Percentiles rank a stretch among this genome's conserved stretches.
These are phyloP conservation scores for Leptopilina boulardi DNA, from an alignment of 1,140 invertebrate species.

Conservation along the genomic window DNA sequence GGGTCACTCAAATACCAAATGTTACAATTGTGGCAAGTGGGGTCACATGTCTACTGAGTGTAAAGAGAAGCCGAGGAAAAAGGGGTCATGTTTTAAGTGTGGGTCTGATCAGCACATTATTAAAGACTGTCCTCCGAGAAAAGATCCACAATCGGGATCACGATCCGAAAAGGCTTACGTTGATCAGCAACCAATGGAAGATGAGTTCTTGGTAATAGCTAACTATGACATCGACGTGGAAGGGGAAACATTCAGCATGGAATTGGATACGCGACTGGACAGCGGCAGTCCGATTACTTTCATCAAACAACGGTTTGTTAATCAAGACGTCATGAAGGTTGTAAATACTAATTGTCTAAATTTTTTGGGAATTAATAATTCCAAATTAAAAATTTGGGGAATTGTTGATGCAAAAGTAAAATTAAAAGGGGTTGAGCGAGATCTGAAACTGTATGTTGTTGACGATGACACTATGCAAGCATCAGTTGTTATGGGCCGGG, in stretches of 20 bases:
- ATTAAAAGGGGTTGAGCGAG: not conserved
- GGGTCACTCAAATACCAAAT: not conserved
- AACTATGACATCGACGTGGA: too few relatives aligned
- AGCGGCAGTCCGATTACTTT: constrained; percentile 11
- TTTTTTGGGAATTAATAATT: constrained; percentile 32
- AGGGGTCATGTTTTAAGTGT: not conserved
- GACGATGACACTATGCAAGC: not conserved
- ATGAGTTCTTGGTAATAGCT: too few relatives aligned
- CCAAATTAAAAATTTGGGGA: constrained; percentile 11
- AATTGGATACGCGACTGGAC: constrained; percentile 10
- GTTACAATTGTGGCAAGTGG: not conserved
- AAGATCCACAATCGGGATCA: too few relatives aligned
- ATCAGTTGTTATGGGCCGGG: not conserved
- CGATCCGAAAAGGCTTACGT: too few relatives aligned
- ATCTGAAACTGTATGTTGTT: not conserved
- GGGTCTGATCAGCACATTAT: not conserved
- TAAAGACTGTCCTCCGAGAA: not conserved
- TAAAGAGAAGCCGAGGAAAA: not conserved
- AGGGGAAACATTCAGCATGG: not conserved
- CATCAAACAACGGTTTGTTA: constrained; percentile 17
- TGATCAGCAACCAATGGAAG: too few relatives aligned
- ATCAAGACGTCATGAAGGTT: not conserved
- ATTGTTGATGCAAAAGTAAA: not conserved
- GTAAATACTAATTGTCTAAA: not conserved
- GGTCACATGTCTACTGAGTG: not conserved